Evolutionary conservation across 2,888 invertebrate species (phyloP).

Genomic region (Drosophila cracens): DNA sequence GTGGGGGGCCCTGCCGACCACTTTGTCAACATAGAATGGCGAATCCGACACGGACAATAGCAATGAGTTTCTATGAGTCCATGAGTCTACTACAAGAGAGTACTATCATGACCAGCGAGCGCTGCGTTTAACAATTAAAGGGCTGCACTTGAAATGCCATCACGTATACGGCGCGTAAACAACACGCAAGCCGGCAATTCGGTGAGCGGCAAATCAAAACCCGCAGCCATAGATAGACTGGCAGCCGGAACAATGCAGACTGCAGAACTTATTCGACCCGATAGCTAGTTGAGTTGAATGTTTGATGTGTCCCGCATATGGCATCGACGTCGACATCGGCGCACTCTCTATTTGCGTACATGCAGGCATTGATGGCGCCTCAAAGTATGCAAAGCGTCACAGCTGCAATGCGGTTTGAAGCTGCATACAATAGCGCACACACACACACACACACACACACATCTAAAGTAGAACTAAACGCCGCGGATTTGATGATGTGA

Average conservation of each 20-base stretch:
- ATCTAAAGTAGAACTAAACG: slow-evolving; percentile 73
- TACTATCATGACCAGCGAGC: not conserved
- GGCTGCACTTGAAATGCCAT: slow-evolving; percentile 76
- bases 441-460: not conserved
- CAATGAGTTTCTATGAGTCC: slow-evolving; percentile 18
- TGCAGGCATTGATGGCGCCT: slow-evolving; percentile 43
- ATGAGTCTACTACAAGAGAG: slow-evolving; percentile 3
- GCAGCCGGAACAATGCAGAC: slow-evolving; percentile 5
- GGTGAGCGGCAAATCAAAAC: slow-evolving; percentile 47
- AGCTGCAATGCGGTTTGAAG: slow-evolving; percentile 53
- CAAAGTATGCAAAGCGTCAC: slow-evolving; percentile 42
- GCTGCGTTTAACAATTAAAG: slow-evolving; percentile 74
- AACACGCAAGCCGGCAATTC: slow-evolving; percentile 34
- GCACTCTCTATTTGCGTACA: slow-evolving; percentile 54
- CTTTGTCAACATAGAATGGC: slow-evolving; percentile 55
- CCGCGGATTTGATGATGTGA: slow-evolving; percentile 82
- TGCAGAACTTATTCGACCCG: not conserved
- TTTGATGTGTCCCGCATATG: slow-evolving; percentile 64
- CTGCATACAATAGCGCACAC: slow-evolving; percentile 10
- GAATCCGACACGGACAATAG: slow-evolving; percentile 40
- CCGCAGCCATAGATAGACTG: slow-evolving; percentile 22
- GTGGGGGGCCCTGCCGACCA: slow-evolving; percentile 44
- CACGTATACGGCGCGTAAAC: slow-evolving; percentile 69
- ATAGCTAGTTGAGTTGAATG: slow-evolving; percentile 32
- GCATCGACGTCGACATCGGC: slow-evolving; percentile 11